phyloP scores from a whole-genome alignment of 37 sponge, comb jelly and placozoan genomes.

The Cladorhizidae sp. region DNA sequence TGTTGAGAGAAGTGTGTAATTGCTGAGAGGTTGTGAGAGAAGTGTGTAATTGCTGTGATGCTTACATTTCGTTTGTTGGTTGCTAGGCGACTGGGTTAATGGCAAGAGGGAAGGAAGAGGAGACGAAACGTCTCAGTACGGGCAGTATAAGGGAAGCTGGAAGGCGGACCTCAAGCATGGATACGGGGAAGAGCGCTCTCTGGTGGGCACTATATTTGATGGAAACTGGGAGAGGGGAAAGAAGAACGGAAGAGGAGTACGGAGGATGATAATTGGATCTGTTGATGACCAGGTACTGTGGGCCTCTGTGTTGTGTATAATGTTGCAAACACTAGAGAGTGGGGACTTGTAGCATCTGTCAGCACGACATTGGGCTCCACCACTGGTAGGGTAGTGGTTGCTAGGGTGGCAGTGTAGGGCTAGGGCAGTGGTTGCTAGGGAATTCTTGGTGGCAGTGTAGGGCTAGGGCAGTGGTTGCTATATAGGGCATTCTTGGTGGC shows the following conservation, averaged over 20 bases:
- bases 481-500: too few relatives aligned
- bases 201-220: constrained; percentile 74
- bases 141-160: constrained; percentile 72
- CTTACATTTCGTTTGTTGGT: too few relatives aligned
- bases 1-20: too few relatives aligned
- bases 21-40: too few relatives aligned
- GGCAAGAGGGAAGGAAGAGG: constrained; percentile 77
- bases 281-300: constrained; percentile 65
- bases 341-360: neutral
- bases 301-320: neutral
- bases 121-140: constrained; percentile 46
- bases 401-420: too few relatives aligned
- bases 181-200: constrained; percentile 67
- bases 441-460: too few relatives aligned
- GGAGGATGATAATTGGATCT: constrained; percentile 66
- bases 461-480: too few relatives aligned
- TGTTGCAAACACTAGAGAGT: neutral
- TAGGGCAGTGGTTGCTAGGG: too few relatives aligned
- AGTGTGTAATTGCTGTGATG: too few relatives aligned
- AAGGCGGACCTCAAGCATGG: constrained; percentile 72
- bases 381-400: too few relatives aligned
- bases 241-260: constrained; percentile 63
- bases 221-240: constrained; percentile 72
- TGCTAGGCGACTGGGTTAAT: constrained; percentile 78
- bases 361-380: too few relatives aligned